Percentiles rank a stretch among this genome's conserved stretches.
phyloP scores from a whole-genome alignment of 2,888 invertebrate genomes.

The Sceliomorpha sp. region DNA sequence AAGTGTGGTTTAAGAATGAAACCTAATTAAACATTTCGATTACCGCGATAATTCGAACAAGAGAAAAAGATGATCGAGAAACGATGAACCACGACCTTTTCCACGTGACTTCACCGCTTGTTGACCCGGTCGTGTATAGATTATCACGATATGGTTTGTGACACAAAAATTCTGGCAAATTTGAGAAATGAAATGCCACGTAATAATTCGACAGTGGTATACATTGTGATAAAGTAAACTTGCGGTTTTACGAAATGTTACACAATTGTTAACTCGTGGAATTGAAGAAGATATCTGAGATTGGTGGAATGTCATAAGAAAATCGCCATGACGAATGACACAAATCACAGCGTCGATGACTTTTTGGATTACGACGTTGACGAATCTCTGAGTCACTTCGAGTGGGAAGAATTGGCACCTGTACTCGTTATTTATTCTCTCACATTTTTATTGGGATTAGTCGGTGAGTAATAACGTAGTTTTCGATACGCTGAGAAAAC shows the following conservation, averaged over 20 bases:
- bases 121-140: too few relatives aligned
- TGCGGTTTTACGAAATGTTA: too few relatives aligned
- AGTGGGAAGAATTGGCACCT: slow-evolving; percentile 83
- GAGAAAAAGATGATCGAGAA: background rate
- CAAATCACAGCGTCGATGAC: slow-evolving; percentile 66
- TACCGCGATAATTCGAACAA: background rate
- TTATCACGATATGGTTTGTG: too few relatives aligned
- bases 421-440: slow-evolving; percentile 83
- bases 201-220: too few relatives aligned
- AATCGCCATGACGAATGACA: slow-evolving; percentile 62
- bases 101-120: slow-evolving; percentile 2
- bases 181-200: too few relatives aligned
- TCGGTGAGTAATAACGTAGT: too few relatives aligned
- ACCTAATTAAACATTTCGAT: slow-evolving; percentile 9
- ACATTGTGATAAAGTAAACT: too few relatives aligned
- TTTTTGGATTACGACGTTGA: slow-evolving; percentile 81
- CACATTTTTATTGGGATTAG: slow-evolving; percentile 83
- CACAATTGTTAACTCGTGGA: too few relatives aligned
- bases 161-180: too few relatives aligned
- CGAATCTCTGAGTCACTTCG: slow-evolving; percentile 80
- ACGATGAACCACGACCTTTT: too few relatives aligned
- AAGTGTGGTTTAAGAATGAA: slow-evolving; percentile 15
- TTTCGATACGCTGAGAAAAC: too few relatives aligned
- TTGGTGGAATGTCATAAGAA: slow-evolving; percentile 15
- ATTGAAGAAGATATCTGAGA: too few relatives aligned